Evolutionary conservation across 2,113 vertebrate species (phyloP).

Genomic region (Tilapia sparmanii): DNA sequence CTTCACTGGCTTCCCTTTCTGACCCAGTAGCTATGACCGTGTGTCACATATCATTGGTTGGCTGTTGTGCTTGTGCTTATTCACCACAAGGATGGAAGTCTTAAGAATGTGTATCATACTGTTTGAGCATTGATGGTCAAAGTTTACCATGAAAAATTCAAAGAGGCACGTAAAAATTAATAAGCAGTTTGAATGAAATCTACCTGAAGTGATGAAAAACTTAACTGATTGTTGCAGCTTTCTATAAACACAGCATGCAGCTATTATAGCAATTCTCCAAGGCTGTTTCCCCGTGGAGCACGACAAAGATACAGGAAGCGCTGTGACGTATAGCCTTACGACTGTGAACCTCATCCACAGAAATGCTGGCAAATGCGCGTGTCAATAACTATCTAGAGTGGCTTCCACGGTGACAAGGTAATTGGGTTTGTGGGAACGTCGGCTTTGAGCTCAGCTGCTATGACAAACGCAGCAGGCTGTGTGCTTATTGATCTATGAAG

Average conservation of each 20-base stretch:
- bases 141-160: neutral
- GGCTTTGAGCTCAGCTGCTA: neutral
- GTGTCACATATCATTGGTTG: neutral
- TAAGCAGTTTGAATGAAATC: neutral
- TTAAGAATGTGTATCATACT: neutral
- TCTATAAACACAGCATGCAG: neutral
- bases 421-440: conserved; percentile 11
- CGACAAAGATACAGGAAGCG: neutral
- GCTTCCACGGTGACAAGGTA: neutral
- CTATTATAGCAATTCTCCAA: neutral
- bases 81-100: neutral
- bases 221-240: neutral
- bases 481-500: conserved; percentile 7
- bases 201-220: neutral
- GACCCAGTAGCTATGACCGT: neutral
- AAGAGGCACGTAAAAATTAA: neutral
- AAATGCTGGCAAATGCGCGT: neutral
- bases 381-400: neutral
- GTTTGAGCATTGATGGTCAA: neutral
- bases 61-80: neutral
- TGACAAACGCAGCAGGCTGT: neutral
- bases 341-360: neutral
- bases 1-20: neutral
- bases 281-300: neutral
- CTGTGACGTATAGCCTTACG: neutral